Percentiles rank a stretch among this genome's conserved stretches.
phyloP scores from a whole-genome alignment of 1,140 invertebrate species.

The Eupristina koningsbergeri region DNA sequence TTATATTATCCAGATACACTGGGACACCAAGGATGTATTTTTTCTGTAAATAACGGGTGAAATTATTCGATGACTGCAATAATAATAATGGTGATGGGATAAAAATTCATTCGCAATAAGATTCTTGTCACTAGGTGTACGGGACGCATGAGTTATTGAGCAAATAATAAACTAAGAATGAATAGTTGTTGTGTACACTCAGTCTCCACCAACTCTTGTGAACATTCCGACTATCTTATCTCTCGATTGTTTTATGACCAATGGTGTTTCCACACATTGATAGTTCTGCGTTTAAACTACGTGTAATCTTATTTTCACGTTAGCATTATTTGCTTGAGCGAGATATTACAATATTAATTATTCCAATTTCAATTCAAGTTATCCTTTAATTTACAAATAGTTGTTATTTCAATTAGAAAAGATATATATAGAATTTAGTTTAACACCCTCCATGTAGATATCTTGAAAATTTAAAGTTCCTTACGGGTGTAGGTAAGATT shows the following conservation, averaged over 20 bases:
- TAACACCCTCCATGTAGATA: too few species aligned
- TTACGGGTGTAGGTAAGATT: too few species aligned
- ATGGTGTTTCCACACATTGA: slow-evolving; percentile 1
- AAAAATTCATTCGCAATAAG: background rate
- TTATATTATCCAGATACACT: background rate
- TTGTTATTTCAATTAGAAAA: too few species aligned
- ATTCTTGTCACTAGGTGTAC: background rate
- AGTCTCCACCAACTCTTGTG: background rate
- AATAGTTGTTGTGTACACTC: background rate
- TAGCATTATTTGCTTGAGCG: background rate
- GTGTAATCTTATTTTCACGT: background rate
- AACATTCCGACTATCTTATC: slow-evolving; percentile 1
- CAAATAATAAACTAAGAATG: slow-evolving; percentile 14
- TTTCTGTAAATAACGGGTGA: slow-evolving; percentile 8
- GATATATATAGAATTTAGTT: too few species aligned
- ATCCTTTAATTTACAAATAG: background rate
- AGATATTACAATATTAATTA: background rate
- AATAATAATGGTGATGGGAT: background rate
- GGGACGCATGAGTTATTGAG: slow-evolving; percentile 6
- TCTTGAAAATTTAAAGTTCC: too few species aligned
- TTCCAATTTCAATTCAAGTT: background rate
- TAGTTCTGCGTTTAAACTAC: background rate
- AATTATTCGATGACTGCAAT: background rate
- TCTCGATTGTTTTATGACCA: slow-evolving; percentile 24
- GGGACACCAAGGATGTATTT: background rate